Conservation (phyloP, 2,797 vertebrate genomes). For the Sebastiscus albofasciatus region DNA sequence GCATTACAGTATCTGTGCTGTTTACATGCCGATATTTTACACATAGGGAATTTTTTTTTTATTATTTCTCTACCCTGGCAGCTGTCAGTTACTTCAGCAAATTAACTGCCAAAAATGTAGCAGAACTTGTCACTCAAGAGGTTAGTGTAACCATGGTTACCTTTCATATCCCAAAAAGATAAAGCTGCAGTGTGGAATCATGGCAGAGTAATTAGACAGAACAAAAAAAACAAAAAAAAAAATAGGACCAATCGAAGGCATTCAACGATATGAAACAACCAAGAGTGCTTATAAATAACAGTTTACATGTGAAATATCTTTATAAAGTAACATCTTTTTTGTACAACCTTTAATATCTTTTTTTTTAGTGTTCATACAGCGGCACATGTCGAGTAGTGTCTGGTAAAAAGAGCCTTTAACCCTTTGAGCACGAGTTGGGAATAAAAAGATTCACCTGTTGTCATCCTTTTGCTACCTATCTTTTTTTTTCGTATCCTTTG, state of each 20-base stretch:
- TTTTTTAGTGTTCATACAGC: constrained; percentile 92
- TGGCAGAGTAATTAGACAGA: constrained; percentile 97
- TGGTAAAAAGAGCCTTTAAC: constrained; percentile 93
- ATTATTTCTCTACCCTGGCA: constrained; percentile 89
- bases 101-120: constrained; percentile 97
- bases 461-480: constrained; percentile 66
- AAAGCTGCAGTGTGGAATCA: constrained; percentile 96
- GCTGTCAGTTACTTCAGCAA: constrained; percentile 99
- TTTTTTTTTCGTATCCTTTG: constrained; percentile 80
- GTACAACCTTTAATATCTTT: constrained; percentile 91
- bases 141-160: constrained; percentile 97
- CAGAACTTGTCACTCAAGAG: constrained; percentile 93
- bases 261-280: constrained; percentile 93
- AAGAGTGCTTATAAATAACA: constrained; percentile 95
- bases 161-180: constrained; percentile 95
- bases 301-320: constrained; percentile 93
- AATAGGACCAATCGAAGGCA: constrained; percentile 83
- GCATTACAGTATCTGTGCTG: constrained; percentile 96
- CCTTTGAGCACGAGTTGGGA: constrained; percentile 96
- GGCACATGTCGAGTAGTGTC: constrained; percentile 87
- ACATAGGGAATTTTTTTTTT: constrained; percentile 86
- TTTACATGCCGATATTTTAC: constrained; percentile 99
- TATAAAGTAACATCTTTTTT: constrained; percentile 97
- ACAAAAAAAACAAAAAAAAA: constrained; percentile 63
- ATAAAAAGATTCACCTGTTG: constrained; percentile 78